phyloP scores from a whole-genome alignment of 2,113 vertebrate species.

The Cervus canadensis region DNA sequence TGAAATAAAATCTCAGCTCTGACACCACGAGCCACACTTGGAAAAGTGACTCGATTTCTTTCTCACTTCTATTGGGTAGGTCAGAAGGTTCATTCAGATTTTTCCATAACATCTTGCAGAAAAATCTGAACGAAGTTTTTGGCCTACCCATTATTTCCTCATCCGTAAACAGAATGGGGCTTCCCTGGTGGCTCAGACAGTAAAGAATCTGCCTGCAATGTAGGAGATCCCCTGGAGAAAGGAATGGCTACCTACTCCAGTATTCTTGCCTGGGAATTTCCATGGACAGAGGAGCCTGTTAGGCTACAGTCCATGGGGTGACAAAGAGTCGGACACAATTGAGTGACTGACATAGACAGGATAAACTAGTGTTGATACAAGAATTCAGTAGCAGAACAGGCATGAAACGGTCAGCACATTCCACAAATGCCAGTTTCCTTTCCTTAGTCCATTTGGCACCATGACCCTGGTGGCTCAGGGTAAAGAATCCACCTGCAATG shows the following conservation, averaged over 20 bases:
- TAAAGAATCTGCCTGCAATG: neutral
- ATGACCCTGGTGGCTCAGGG: neutral
- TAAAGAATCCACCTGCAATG: neutral
- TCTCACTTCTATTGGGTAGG: neutral
- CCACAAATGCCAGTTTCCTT: neutral
- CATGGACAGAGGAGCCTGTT: neutral
- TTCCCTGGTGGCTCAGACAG: neutral
- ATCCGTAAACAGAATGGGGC: neutral
- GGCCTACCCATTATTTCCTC: neutral
- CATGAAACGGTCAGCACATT: neutral
- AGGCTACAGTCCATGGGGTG: neutral
- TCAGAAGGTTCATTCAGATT: neutral
- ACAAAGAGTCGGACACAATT: neutral
- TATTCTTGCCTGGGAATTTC: neutral
- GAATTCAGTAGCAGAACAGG: neutral
- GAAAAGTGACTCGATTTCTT: neutral
- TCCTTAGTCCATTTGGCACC: neutral
- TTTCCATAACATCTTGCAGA: neutral
- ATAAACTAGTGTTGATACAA: neutral
- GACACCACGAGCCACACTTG: neutral
- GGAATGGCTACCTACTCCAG: neutral
- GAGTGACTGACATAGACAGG: neutral
- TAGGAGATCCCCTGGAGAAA: neutral
- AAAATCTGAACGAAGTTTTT: neutral
- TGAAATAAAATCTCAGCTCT: neutral